These are phyloP conservation scores for Rhyacichthys aspro DNA, from an alignment of 2,797 vertebrate species.

Conservation along the genomic window DNA sequence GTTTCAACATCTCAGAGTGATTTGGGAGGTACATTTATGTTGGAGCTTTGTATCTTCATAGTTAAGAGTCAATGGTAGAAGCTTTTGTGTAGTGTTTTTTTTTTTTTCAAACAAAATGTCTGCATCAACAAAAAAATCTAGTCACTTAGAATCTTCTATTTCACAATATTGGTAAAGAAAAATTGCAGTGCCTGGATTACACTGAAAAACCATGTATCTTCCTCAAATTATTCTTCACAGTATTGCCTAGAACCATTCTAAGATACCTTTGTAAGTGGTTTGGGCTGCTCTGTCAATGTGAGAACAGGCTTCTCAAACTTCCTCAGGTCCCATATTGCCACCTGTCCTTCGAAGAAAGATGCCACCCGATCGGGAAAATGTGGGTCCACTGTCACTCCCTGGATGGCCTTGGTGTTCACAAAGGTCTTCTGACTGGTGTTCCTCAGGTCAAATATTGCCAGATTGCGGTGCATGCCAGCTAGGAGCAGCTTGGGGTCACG, in stretches of 20 bases:
- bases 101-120: too few species aligned
- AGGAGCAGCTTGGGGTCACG: conserved; percentile 94
- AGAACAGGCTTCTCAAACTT: conserved; percentile 98
- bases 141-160: background rate
- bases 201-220: too few species aligned
- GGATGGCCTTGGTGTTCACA: conserved; percentile 98
- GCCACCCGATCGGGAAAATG: conserved; percentile 95
- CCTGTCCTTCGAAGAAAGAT: conserved; percentile 98
- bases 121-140: background rate
- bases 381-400: conserved; percentile 95
- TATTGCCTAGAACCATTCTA: background rate
- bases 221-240: too few species aligned
- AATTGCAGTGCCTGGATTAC: too few species aligned
- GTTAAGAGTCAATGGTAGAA: too few species aligned
- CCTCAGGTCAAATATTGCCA: conserved; percentile 95
- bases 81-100: too few species aligned
- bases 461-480: conserved; percentile 97
- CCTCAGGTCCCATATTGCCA: conserved; percentile 98
- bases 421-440: conserved; percentile 99
- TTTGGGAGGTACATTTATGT: too few species aligned
- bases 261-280: conserved; percentile 90
- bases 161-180: background rate
- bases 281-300: conserved; percentile 94
- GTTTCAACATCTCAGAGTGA: too few species aligned
- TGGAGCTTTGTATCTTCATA: too few species aligned